Conservation (phyloP, 2,888 invertebrate species). For the Buathra laborator region DNA sequence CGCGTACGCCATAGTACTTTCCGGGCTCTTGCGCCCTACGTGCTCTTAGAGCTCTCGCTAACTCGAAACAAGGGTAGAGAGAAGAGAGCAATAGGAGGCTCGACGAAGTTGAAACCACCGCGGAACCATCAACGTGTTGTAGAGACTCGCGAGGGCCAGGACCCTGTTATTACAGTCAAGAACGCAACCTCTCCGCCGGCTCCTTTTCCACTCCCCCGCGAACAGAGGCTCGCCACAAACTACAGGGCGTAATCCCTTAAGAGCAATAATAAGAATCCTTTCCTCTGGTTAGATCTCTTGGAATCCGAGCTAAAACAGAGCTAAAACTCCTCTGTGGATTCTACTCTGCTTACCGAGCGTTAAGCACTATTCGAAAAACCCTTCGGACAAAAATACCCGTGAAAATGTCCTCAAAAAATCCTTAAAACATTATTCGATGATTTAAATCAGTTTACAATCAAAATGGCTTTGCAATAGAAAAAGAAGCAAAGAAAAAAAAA, state of each 20-base stretch:
- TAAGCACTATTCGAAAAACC: slow-evolving; percentile 1
- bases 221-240: slow-evolving; percentile 77
- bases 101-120: slow-evolving; percentile 67
- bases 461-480: background rate
- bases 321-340: slow-evolving; percentile 49
- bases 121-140: slow-evolving; percentile 64
- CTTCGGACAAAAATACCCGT: slow-evolving; percentile 19
- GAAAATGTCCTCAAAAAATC: background rate
- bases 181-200: slow-evolving; percentile 66
- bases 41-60: slow-evolving; percentile 61
- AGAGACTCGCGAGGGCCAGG: slow-evolving; percentile 71
- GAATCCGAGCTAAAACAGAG: slow-evolving; percentile 63
- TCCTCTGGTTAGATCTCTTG: slow-evolving; percentile 71
- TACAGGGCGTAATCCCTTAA: slow-evolving; percentile 84
- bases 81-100: slow-evolving; percentile 58
- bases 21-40: slow-evolving; percentile 56
- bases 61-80: slow-evolving; percentile 64
- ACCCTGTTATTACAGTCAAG: slow-evolving; percentile 82
- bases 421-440: background rate
- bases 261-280: slow-evolving; percentile 85
- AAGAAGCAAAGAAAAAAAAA: background rate
- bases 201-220: slow-evolving; percentile 54
- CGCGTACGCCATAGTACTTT: slow-evolving; percentile 48
- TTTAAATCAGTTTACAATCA: background rate
- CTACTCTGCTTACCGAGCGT: slow-evolving; percentile 49